Percentiles rank a stretch among this genome's conserved stretches.
Conservation (phyloP, 2,797 vertebrate genomes). For the Myotis daubentonii region DNA sequence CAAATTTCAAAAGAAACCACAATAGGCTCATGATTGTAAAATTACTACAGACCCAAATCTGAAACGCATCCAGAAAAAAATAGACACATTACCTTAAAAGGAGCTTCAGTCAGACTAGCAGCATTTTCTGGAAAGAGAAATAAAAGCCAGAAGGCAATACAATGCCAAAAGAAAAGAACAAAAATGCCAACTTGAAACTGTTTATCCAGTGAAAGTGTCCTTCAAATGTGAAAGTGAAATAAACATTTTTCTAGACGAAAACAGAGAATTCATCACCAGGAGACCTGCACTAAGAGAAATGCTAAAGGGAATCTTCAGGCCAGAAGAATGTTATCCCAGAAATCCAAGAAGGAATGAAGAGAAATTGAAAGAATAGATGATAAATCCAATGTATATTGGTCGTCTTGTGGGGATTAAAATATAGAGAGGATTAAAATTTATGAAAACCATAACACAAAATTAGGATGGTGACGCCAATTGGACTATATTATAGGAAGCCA, state of each 20-base stretch:
- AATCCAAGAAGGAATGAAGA: neutral
- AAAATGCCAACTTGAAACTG: neutral
- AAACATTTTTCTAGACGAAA: neutral
- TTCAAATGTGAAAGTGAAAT: constrained; percentile 22
- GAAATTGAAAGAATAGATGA: neutral
- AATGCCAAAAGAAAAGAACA: neutral
- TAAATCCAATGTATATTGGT: neutral
- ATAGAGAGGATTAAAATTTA: neutral
- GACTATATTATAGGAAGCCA: neutral
- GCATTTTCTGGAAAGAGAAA: constrained; percentile 8
- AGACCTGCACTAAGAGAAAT: neutral
- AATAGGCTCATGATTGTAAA: neutral
- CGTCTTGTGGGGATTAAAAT: neutral
- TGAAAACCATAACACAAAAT: neutral
- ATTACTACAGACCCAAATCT: neutral
- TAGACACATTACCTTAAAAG: neutral
- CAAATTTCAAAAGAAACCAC: neutral
- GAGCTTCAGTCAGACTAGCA: neutral
- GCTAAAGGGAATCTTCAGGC: neutral
- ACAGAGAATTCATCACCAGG: neutral
- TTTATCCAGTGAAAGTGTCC: constrained; percentile 11
- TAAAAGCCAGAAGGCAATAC: neutral
- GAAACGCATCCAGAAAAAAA: neutral
- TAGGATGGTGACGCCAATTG: neutral
- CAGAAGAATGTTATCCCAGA: neutral